Percentiles rank a stretch among this genome's conserved stretches.
These are phyloP conservation scores for Diadumene lineata DNA, from an alignment of 92 coral and sea anemone genomes.

Conservation along the genomic window DNA sequence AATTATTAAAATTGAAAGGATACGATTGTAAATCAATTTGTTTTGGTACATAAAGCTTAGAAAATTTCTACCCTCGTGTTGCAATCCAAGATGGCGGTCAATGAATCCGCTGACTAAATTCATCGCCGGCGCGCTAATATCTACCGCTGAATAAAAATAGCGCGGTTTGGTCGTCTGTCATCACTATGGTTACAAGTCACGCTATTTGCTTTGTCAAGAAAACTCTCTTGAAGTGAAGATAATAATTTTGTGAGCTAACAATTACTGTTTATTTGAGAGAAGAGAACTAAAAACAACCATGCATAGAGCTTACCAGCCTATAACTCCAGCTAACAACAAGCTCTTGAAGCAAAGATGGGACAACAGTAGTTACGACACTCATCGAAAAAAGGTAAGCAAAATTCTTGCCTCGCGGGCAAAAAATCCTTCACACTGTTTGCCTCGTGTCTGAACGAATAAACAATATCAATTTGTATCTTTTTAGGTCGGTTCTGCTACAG, in stretches of 20 bases:
- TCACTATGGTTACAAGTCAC: slow-evolving; percentile 58
- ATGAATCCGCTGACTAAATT: slow-evolving; percentile 9
- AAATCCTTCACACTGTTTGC: not conserved
- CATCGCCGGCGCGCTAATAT: not conserved
- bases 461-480: slow-evolving; percentile 11
- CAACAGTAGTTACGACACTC: slow-evolving; percentile 86
- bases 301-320: slow-evolving; percentile 98
- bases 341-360: slow-evolving; percentile 98
- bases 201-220: slow-evolving; percentile 30
- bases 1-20: not conserved
- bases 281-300: slow-evolving; percentile 25
- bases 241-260: slow-evolving; percentile 24
- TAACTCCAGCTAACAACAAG: slow-evolving; percentile 97
- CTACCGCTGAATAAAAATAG: slow-evolving; percentile 39
- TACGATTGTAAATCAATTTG: not conserved
- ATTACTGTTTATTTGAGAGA: slow-evolving; percentile 3
- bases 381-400: slow-evolving; percentile 84
- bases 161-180: slow-evolving; percentile 26
- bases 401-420: not conserved
- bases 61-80: slow-evolving; percentile 26
- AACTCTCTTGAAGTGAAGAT: slow-evolving; percentile 40
- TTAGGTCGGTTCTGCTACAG: slow-evolving; percentile 89
- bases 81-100: slow-evolving; percentile 35
- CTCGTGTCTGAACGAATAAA: slow-evolving; percentile 14
- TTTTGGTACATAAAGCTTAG: slow-evolving; percentile 7